Percentiles rank a stretch among this genome's conserved stretches.
These are phyloP conservation scores for Musca vetustissima DNA, from an alignment of 1,140 invertebrate genomes.

Conservation along the genomic window DNA sequence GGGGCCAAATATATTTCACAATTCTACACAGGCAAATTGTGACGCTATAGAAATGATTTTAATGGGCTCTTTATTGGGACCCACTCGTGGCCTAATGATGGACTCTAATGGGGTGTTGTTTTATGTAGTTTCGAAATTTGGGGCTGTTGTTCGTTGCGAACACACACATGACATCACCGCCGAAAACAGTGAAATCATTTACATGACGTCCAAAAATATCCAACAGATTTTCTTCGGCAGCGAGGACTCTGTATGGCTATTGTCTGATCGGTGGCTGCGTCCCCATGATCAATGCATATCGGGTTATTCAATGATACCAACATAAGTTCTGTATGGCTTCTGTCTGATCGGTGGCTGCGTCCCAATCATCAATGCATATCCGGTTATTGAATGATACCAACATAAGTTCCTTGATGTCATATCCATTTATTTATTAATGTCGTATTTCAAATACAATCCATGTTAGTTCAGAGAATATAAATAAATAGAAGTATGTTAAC, in stretches of 20 bases:
- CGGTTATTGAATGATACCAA: constrained; percentile 18
- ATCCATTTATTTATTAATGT: constrained; percentile 1
- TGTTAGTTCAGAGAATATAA: no score
- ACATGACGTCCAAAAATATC: constrained; percentile 47
- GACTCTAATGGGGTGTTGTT: constrained; percentile 40
- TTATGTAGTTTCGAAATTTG: constrained; percentile 49
- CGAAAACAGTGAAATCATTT: constrained; percentile 51
- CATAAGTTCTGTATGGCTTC: constrained; percentile 48
- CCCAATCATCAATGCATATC: constrained; percentile 47
- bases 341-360: constrained; percentile 43
- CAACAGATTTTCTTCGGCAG: constrained; percentile 49
- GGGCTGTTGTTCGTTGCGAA: constrained; percentile 46
- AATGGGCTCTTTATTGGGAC: constrained; percentile 43
- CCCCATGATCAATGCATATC: constrained; percentile 47
- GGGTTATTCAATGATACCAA: no score
- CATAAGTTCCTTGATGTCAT: not conserved
- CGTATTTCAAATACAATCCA: not conserved
- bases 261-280: constrained; percentile 43
- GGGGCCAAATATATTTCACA: not conserved
- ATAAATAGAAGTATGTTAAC: no score
- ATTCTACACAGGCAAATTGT: not conserved
- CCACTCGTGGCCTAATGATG: constrained; percentile 40
- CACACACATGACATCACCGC: constrained; percentile 39
- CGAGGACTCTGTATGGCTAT: constrained; percentile 45
- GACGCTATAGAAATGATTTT: constrained; percentile 34